Base-by-base conservation (phyloP, 2,888 invertebrate species). In the Sinodicranocentrus sp. region DNA sequence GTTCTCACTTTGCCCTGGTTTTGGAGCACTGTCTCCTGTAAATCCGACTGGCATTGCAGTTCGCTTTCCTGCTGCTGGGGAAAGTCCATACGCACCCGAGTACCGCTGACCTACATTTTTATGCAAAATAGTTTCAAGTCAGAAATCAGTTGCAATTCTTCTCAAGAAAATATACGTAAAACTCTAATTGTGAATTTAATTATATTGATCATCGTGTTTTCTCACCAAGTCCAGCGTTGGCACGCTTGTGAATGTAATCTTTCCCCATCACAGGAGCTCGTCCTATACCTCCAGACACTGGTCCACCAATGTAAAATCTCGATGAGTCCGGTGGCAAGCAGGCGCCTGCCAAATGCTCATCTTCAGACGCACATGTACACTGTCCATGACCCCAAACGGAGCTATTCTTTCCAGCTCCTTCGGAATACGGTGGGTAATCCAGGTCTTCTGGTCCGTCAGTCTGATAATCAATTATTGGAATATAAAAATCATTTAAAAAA, bases 41-140 rank as follows among this genome's bases (percentile, higher is more conserved):
- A 90, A 48, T 90, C 89, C 88, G 17, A 92, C 92, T 0, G 94
- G 93, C 91, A 84, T 94, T 94, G 90, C 93, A 94, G 52, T 92
- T 90, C 65, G 80, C 54, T 85, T 80, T 52, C 88, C 85, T 48
- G 88, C 86, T 13, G 88, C 80, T 28, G 82, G 85, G 17, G 87
- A 85, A 25, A 68, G 48, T 13, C 77, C 87, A 75, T 83, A 86
- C 8, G 86, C 86, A 21, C 88, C 88, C 17, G 86, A 84, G 67
- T 86, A 88, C 44, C 85, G 26, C 59, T 88, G 88, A 17, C 88
- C 88, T 67, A 61, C 17, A 61, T n/a, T n/a, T n/a, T n/a, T n/a
- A n/a, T n/a, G n/a, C n/a, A n/a, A n/a, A n/a, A n/a, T n/a, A n/a
- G n/a, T n/a, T n/a, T n/a, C n/a, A n/a, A n/a, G n/a, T n/a, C n/a